Base-by-base conservation (phyloP, 2,888 invertebrate species). In the Luffia ferchaultella region DNA sequence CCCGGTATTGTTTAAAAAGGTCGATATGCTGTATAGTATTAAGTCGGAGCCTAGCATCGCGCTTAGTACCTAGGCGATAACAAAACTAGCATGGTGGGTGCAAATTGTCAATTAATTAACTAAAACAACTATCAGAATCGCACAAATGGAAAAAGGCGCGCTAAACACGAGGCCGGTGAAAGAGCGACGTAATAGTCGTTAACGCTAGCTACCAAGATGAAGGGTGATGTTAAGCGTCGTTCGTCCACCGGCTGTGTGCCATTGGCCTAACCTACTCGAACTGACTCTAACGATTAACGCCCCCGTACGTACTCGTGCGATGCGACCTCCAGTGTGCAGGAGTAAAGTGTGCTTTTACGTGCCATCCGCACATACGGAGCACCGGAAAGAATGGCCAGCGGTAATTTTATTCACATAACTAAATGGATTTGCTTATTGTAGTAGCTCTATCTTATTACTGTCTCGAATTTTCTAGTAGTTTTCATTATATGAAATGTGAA, bases 361-460 rank as follows among this genome's bases (percentile, higher is more conserved):
- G 73, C 76, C 76, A 70, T 70, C 71, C 74, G 75, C 74, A 73
- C 75, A 56, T 61, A 68, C 72, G 73, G 75, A 73, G 70, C 76
- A 69, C 63, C 73, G 70, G 76, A 76, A 65, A 64, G 64, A 66
- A 65, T 68, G 64, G 30, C 62, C 60, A 71, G 72, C 80, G 80
- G 82, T 80, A 80, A 80, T 68, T 73, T 73, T 77, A 72, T 79
- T 79, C 72, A 74, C 75, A 76, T 77, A 73, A 76, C 73, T 76
- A 73, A 74, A 78, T 80, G 80, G 79, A 80, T 75, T 80, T 70
- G 80, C 80, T 80, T 79, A 74, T 63, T 77, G 79, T 79, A 79
- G 80, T 80, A 76, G 80, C 78, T 80, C 80, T 77, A 68, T 73
- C 73, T 77, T 72, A 74, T 78, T 73, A 76, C 78, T 77, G 79